phyloP scores from a whole-genome alignment of 2,888 invertebrate genomes.

The Nezara viridula region DNA sequence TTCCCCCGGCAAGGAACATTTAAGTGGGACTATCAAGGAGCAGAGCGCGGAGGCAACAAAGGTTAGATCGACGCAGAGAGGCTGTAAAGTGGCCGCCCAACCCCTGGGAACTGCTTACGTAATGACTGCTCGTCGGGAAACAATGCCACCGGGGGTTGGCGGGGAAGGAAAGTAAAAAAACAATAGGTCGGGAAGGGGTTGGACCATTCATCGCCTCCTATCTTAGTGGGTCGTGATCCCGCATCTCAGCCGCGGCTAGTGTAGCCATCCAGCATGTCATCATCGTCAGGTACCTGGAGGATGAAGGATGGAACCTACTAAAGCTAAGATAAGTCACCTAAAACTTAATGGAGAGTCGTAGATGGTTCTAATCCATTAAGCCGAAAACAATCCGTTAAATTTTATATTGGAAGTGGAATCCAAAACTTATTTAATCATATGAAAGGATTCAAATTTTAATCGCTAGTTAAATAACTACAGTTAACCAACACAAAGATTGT shows the following conservation, averaged over 20 bases:
- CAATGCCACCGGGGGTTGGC: conserved; percentile 6
- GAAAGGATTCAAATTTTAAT: too few relatives aligned
- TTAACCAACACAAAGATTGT: too few relatives aligned
- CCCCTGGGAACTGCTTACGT: conserved; percentile 34
- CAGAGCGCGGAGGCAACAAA: not conserved
- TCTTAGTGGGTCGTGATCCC: conserved; percentile 19
- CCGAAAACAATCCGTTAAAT: too few relatives aligned
- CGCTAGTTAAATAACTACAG: too few relatives aligned
- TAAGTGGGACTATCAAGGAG: conserved; percentile 45
- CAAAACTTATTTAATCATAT: too few relatives aligned
- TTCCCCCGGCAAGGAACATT: conserved; percentile 45
- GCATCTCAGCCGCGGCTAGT: not conserved
- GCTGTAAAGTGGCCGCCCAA: not conserved
- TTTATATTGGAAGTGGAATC: too few relatives aligned
- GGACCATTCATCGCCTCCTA: conserved; percentile 20
- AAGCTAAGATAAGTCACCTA: not conserved
- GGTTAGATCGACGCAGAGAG: not conserved
- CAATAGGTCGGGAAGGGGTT: conserved; percentile 3
- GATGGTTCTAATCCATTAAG: too few relatives aligned
- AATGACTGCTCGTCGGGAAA: conserved; percentile 36
- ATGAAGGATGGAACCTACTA: not conserved
- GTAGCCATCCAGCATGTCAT: conserved; percentile 1
- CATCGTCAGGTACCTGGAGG: not conserved
- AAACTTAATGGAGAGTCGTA: not conserved
- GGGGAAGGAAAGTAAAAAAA: conserved; percentile 15